Evolutionary conservation across 92 coral and sea anemone species (phyloP), one percentile per base, ranked within the genome.

Genomic region (Zoanthus sansibaricus): DNA sequence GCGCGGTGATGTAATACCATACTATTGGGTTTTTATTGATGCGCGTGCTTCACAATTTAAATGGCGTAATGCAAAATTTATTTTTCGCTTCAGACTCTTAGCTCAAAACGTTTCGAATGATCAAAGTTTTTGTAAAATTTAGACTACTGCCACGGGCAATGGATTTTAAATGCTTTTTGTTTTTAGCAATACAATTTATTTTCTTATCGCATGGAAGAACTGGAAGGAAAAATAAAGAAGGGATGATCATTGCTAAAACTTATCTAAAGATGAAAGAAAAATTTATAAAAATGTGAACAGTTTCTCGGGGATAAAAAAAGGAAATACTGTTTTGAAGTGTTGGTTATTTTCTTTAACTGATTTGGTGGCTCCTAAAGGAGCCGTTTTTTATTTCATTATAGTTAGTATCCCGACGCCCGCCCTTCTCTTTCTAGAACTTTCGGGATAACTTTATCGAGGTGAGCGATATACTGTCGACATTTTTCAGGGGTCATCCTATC

Each of bases 361-460:
- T 46, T 75, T 93, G 95, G 94, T 90, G 95, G 95, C 95, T 93
- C 95, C 95, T 90, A 93, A 93, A 90, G 87, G 95, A 93, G 95
- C 95, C 95, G 95, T 90, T 93, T 6, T 59, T 59, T 15, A n/a
- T 59, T 59, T 59, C 14, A 59, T 59, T 59, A 20, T 59, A 5
- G 17, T 59, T 59, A 59, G 67, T 86, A 86, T 74, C 75, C 88
- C 15, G 88, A 89, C 64, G 92, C 86, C 9, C 83, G n/a, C 31
- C 88, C 88, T 31, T 33, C 76, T 66, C 88, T 33, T 73, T 75
- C 83, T n/a, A 86, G 77, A n/a, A 86, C 88, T 59, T 86, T 86
- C 20, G 88, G 88, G 9, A 86, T 58, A 9, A 86, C 88, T 42
- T 86, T 86, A 49, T 86, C 68, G 44, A 58, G 52, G 62, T 86